phyloP scores from a whole-genome alignment of 1,140 invertebrate species.

The Eupristina koningsbergeri region DNA sequence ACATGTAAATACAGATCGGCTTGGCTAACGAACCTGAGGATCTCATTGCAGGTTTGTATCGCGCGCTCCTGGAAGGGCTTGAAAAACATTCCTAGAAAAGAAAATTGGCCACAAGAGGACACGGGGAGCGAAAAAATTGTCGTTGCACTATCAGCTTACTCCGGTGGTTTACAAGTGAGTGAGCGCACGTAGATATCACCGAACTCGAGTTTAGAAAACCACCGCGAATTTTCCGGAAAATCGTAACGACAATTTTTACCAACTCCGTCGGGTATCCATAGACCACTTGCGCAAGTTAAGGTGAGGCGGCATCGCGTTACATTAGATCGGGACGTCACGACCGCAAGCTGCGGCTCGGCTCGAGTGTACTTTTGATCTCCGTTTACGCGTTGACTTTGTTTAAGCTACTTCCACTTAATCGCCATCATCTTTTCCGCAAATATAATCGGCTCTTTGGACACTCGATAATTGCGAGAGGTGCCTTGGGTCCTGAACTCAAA shows the following conservation, averaged over 20 bases:
- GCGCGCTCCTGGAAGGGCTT: background rate
- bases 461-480: too few relatives aligned
- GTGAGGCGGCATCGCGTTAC: background rate
- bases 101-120: background rate
- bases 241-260: background rate
- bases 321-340: too few relatives aligned
- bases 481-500: too few relatives aligned
- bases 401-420: background rate
- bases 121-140: background rate
- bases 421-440: background rate
- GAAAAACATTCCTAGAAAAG: background rate
- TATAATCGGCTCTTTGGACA: too few relatives aligned
- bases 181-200: too few relatives aligned
- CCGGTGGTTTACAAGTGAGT: too few relatives aligned
- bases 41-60: background rate
- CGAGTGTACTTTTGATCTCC: background rate
- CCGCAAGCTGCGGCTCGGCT: background rate
- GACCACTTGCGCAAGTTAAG: background rate
- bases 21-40: background rate
- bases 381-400: background rate
- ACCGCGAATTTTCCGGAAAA: background rate
- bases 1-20: too few relatives aligned
- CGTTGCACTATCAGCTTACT: background rate
- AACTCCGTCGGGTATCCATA: background rate
- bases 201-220: background rate